Percentiles rank a stretch among this genome's conserved stretches.
Conservation (phyloP, 2,113 vertebrate species). For the Pycnonotus jocosus region DNA sequence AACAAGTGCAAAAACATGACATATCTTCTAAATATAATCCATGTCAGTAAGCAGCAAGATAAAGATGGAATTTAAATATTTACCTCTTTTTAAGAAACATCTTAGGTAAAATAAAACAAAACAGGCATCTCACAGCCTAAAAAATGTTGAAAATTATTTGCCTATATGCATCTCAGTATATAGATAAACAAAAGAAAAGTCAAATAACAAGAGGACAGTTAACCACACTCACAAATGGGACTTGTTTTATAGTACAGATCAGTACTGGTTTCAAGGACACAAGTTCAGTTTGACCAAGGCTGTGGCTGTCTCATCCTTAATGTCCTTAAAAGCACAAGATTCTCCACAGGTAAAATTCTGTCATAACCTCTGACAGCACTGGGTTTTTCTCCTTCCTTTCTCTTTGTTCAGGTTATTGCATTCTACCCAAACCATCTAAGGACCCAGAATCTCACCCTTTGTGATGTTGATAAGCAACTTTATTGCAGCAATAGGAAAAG, state of each 20-base stretch:
- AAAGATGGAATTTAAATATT: neutral
- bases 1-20: neutral
- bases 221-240: neutral
- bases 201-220: neutral
- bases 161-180: neutral
- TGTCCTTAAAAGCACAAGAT: neutral
- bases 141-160: neutral
- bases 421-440: neutral
- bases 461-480: neutral
- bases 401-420: neutral
- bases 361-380: neutral
- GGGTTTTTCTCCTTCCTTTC: neutral
- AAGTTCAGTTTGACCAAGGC: neutral
- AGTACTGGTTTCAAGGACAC: neutral
- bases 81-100: neutral
- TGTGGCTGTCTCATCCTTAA: neutral
- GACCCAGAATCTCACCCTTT: neutral
- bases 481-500: neutral
- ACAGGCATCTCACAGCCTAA: accelerated
- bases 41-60: neutral
- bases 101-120: neutral
- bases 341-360: neutral
- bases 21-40: neutral
- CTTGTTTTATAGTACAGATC: neutral
- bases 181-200: neutral